Evolutionary conservation across 2,888 invertebrate species (phyloP).

Genomic region (Cremastinae sp.): DNA sequence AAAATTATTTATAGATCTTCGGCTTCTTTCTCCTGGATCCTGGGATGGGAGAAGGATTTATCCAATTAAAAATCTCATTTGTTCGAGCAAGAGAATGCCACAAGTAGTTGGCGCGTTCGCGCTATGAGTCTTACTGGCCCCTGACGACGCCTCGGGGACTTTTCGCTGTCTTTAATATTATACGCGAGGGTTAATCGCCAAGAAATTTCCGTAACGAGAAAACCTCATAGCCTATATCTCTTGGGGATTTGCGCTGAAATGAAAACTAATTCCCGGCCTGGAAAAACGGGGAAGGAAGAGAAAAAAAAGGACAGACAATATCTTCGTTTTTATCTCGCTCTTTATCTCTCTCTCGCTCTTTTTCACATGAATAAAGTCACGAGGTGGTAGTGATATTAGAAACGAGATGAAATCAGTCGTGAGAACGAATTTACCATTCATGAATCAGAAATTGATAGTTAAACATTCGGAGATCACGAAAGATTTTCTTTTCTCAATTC

Average conservation of each 20-base stretch:
- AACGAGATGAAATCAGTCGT: no score
- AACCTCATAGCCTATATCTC: background rate
- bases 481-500: background rate
- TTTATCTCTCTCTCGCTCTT: no score
- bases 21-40: background rate
- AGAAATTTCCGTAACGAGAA: constrained; percentile 34
- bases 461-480: background rate
- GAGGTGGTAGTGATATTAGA: no score
- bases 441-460: background rate
- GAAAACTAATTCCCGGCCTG: constrained; percentile 21
- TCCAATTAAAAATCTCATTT: constrained; percentile 52
- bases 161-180: constrained; percentile 32
- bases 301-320: background rate
- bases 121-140: constrained; percentile 8
- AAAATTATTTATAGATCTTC: constrained; percentile 33
- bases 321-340: no score
- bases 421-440: background rate
- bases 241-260: constrained; percentile 1
- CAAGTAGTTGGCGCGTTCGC: constrained; percentile 51
- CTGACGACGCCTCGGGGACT: constrained; percentile 26
- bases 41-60: background rate
- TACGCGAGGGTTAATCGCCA: constrained; percentile 29
- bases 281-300: background rate
- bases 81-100: constrained; percentile 49
- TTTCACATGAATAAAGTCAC: no score